Base-by-base conservation (phyloP, 2,888 invertebrate species). In the Priocnemis perturbator region DNA sequence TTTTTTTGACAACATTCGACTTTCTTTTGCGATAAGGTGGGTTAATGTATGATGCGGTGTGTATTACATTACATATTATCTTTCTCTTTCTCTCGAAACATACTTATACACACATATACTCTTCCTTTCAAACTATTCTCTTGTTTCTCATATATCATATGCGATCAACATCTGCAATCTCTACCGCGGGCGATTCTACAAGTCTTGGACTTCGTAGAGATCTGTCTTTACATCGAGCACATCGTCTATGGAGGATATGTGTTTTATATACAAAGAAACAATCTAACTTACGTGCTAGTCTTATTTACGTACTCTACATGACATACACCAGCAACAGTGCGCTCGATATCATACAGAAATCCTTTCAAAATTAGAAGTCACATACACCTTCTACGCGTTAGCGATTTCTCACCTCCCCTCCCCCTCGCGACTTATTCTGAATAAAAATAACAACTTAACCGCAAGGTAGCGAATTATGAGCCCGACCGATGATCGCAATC, bases 191-290 rank as follows among this genome's bases (percentile, higher is more conserved):
- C 37, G 37, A 37, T 37, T 37, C 37, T 37, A 37, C 74, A 80
- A 81, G 70, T 77, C 73, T 77, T 78, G 47, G 67, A 76, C 75
- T 66, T 79, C 73, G 78, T 73, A 71, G 77, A 79, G 37, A 50
- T 77, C 71, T 75, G 72, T 82, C 70, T 82, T 83, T 81, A 84
- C 79, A 86, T 77, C 80, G 82, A 85, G 84, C 81, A 82, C 81
- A 79, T 81, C 64, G 72, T 71, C 78, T 80, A 81, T 72, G 78
- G 77, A 75, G 79, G 87, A 88, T 88, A 88, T 88, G 87, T 88
- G 81, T 87, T 82, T 88, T 88, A 88, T 88, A 82, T 88, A 88
- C 88, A 88, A 85, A 74, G 71, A 79, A 76, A 76, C 56, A 63
- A 69, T 60, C 74, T 76, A 76, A 50, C 62, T 74, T 76, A 81